Evolutionary conservation across 2,113 vertebrate species (phyloP), one percentile per base, ranked within the genome.

Genomic region (Myotis lucifugus): DNA sequence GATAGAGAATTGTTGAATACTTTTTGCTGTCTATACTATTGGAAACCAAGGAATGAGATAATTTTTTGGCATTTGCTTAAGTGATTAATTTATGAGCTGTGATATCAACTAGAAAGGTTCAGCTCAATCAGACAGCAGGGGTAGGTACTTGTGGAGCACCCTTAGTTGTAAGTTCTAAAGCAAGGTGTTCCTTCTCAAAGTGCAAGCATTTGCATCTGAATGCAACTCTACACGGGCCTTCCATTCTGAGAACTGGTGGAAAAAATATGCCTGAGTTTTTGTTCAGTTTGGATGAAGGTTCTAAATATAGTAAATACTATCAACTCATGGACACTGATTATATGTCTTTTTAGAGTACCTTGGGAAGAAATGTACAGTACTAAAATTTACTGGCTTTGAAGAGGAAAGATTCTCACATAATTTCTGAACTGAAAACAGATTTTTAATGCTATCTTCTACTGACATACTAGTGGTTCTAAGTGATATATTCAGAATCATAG

Each of bases 361-460:
- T 61, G 54, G 91, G 48, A 91, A 89, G 73, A 86, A 85, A 88
- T 82, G n/a, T 46, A 6, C 46, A 77, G 19, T 72, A 76, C 23
- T 90, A 10, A 88, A 77, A 19, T 91, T n/a, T 46, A 15, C 10
- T 85, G 67, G 14, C 29, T 85, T 40, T 88, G 70, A 85, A 86
- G 32, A 17, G 13, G 85, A 83, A 87, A 72, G 13, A 61, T 59
- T 85, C 12, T 91, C 32, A 61, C 66, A 23, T 59, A 52, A 82
- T 78, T 97, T 94, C 37, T 91, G n/a, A 78, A 40, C n/a, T 32
- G 34, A 85, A 95, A 74, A 78, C 85, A 67, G 46, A 64, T 56
- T 88, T 88, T 50, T 21, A 73, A 77, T 8, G 12, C 6, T 56
- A 34, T 77, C 8, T 85, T 88, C 25, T 81, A 11, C 27, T 59